Percentiles rank a stretch among this genome's conserved stretches.
Evolutionary conservation across 2,797 vertebrate species (phyloP).

Genomic region (Betta splendens): DNA sequence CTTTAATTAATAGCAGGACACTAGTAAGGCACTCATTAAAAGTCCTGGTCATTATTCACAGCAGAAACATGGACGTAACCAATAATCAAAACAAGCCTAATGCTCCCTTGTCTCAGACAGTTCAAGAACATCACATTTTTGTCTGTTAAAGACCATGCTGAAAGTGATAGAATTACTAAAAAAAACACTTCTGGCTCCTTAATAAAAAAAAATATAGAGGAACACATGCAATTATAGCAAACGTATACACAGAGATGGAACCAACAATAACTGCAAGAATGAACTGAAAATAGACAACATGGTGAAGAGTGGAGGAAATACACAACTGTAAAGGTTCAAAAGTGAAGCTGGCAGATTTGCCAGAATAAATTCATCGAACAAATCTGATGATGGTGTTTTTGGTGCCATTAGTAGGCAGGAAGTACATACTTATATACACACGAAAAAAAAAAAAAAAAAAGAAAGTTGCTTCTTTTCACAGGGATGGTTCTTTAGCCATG

Average conservation of each 20-base stretch:
- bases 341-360: conserved; percentile 57
- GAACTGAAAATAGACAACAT: neutral
- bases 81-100: conserved; percentile 71
- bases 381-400: conserved; percentile 63
- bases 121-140: conserved; percentile 29
- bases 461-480: conserved; percentile 28
- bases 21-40: conserved; percentile 76
- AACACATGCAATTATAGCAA: neutral
- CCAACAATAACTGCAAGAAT: neutral
- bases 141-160: conserved; percentile 27
- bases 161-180: neutral
- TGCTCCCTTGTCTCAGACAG: conserved; percentile 31
- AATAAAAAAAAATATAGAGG: neutral
- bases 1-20: conserved; percentile 84
- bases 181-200: neutral
- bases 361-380: conserved; percentile 56
- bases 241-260: neutral
- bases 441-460: neutral
- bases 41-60: conserved; percentile 75
- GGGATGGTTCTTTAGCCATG: conserved; percentile 46
- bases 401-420: conserved; percentile 71
- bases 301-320: conserved; percentile 27
- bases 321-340: conserved; percentile 42
- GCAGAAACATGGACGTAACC: conserved; percentile 62
- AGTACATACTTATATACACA: conserved; percentile 60